phyloP scores from a whole-genome alignment of 2,797 vertebrate species.

The Rhinatrema bivittatum region DNA sequence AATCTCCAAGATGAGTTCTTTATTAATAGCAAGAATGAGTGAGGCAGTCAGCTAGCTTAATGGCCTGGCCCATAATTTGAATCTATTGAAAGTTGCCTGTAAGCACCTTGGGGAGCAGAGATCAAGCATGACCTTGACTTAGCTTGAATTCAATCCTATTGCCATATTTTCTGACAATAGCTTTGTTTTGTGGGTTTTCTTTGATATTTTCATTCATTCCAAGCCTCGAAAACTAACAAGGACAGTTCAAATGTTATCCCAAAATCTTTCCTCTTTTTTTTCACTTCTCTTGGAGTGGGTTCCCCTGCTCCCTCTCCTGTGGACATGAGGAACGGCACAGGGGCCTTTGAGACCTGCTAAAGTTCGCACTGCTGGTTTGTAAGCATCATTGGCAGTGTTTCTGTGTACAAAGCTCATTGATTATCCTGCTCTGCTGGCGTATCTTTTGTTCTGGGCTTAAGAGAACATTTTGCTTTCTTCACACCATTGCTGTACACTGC shows the following conservation, averaged over 20 bases:
- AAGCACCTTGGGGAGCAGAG: conserved; percentile 51
- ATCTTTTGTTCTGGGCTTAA: background rate
- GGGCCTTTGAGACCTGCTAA: background rate
- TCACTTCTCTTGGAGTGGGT: conserved; percentile 2
- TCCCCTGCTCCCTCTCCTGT: conserved; percentile 4
- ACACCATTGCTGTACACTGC: too few species aligned
- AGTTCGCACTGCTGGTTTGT: background rate
- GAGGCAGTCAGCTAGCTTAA: conserved; percentile 42
- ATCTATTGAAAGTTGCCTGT: conserved; percentile 53
- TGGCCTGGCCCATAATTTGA: conserved; percentile 52
- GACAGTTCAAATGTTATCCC: background rate
- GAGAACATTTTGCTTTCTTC: too few species aligned
- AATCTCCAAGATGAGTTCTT: conserved; percentile 49
- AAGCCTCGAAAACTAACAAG: conserved; percentile 5
- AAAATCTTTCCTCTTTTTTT: background rate
- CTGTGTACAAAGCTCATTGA: background rate
- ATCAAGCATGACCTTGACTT: conserved; percentile 66
- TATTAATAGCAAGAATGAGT: conserved; percentile 46
- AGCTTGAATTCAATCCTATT: conserved; percentile 50
- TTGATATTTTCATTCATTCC: conserved; percentile 15
- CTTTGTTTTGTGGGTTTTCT: conserved; percentile 20
- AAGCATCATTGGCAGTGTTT: conserved; percentile 1
- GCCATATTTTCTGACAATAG: conserved; percentile 15
- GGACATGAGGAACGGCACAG: background rate
- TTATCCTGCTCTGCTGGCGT: background rate